Evolutionary conservation across 53 echinoderm and acorn worm genomes (phyloP).

Genomic region (Stichopus horrens): DNA sequence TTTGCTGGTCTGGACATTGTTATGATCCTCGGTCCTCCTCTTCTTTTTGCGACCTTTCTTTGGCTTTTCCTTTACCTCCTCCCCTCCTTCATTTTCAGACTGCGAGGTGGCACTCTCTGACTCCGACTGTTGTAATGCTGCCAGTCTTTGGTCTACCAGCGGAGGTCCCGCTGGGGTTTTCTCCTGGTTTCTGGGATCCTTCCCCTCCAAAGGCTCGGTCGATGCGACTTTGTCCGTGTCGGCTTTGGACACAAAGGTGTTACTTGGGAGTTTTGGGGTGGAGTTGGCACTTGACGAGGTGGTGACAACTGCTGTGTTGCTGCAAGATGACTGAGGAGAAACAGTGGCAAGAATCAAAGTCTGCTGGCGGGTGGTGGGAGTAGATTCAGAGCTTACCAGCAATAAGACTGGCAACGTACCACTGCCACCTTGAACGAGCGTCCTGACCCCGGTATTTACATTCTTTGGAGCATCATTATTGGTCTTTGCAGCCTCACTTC

Average conservation of each 20-base stretch:
- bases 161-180: background rate
- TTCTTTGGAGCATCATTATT: background rate
- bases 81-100: slow-evolving; percentile 41
- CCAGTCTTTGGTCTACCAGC: slow-evolving; percentile 14
- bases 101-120: slow-evolving; percentile 47
- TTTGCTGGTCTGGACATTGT: background rate
- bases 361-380: slow-evolving; percentile 1
- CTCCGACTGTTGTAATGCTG: slow-evolving; percentile 18
- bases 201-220: background rate
- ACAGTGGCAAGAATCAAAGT: slow-evolving; percentile 11
- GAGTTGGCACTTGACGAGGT: too few species aligned
- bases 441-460: background rate
- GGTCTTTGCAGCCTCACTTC: background rate
- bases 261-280: background rate
- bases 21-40: background rate
- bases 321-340: background rate
- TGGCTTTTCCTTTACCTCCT: background rate
- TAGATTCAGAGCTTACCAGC: background rate
- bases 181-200: background rate
- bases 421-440: background rate
- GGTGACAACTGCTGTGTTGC: background rate
- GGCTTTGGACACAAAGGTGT: background rate
- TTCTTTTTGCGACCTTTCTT: slow-evolving; percentile 18
- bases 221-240: background rate
- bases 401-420: background rate